A percentile compares a stretch with the other conserved stretches of the same genome.
Conservation (phyloP, 2,797 vertebrate genomes). For the Coracias cyanogaster region DNA sequence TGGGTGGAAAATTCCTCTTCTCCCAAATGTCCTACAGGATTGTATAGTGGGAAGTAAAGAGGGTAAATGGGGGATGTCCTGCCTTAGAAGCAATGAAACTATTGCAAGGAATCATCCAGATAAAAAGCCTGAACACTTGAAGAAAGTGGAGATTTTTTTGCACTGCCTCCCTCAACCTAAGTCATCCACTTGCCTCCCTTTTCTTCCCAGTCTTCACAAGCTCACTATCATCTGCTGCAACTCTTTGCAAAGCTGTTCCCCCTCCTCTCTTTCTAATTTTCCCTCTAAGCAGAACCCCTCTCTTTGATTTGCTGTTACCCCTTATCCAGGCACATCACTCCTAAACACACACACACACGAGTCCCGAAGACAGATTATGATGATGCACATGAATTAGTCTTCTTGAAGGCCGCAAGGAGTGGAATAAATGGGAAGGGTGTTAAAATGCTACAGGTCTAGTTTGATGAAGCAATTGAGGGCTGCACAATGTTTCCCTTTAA, state of each 20-base stretch:
- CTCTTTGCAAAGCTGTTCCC: not conserved
- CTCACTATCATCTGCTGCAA: not conserved
- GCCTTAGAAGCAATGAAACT: not conserved
- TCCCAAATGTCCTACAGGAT: slow-evolving; percentile 9
- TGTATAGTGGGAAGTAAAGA: not conserved
- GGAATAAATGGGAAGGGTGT: not conserved
- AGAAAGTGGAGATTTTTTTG: not conserved
- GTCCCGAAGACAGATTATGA: not conserved
- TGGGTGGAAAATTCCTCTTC: slow-evolving; percentile 18
- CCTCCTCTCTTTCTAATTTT: not conserved
- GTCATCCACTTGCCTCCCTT: not conserved
- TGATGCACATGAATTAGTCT: not conserved
- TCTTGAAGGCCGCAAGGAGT: not conserved
- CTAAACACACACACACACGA: not conserved
- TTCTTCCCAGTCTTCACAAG: not conserved
- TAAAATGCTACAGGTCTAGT: not conserved
- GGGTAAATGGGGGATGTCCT: not conserved
- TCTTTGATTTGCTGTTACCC: not conserved
- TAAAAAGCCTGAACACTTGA: not conserved
- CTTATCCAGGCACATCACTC: not conserved
- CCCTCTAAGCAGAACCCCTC: not conserved
- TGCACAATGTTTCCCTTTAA: not conserved
- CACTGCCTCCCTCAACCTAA: not conserved
- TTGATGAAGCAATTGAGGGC: not conserved
- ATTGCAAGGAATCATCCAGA: not conserved